Percentiles rank a stretch among this genome's conserved stretches.
Evolutionary conservation across 2,797 vertebrate genomes (phyloP).

Genomic region (Alosa sapidissima): DNA sequence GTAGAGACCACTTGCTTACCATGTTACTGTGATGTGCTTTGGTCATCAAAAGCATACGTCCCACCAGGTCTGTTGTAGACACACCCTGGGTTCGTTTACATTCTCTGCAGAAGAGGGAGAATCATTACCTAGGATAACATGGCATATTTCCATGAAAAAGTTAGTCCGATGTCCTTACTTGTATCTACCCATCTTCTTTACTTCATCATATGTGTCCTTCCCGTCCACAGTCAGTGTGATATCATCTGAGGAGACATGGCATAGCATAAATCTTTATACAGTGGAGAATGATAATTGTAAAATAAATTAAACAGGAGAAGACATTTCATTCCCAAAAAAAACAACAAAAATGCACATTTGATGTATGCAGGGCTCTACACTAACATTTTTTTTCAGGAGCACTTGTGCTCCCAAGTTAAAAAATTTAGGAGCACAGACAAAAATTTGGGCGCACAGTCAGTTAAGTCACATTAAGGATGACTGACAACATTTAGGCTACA

Average conservation of each 20-base stretch:
- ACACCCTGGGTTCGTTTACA: conserved; percentile 96
- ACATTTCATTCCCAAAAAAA: no score
- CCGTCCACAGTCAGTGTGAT: conserved; percentile 94
- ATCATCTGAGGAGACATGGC: conserved; percentile 74
- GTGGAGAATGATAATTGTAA: no score
- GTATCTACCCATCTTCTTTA: conserved; percentile 88
- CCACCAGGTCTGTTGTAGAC: conserved; percentile 95
- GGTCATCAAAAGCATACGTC: conserved; percentile 96
- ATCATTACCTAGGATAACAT: background rate
- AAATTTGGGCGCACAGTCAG: no score
- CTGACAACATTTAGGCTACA: no score
- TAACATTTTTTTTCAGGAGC: no score
- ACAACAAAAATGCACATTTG: no score
- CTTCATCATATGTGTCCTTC: conserved; percentile 93
- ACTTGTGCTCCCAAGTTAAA: no score
- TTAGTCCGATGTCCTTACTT: conserved; percentile 65
- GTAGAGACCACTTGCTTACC: background rate
- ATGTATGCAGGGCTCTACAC: no score
- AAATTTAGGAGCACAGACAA: no score
- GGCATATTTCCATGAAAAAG: background rate
- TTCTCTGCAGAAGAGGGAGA: conserved; percentile 79
- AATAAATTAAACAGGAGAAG: no score
- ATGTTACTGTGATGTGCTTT: conserved; percentile 93
- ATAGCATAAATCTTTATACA: background rate
- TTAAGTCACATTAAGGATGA: no score